Base-by-base conservation (phyloP, 2,113 vertebrate genomes). In the Vicugna pacos region DNA sequence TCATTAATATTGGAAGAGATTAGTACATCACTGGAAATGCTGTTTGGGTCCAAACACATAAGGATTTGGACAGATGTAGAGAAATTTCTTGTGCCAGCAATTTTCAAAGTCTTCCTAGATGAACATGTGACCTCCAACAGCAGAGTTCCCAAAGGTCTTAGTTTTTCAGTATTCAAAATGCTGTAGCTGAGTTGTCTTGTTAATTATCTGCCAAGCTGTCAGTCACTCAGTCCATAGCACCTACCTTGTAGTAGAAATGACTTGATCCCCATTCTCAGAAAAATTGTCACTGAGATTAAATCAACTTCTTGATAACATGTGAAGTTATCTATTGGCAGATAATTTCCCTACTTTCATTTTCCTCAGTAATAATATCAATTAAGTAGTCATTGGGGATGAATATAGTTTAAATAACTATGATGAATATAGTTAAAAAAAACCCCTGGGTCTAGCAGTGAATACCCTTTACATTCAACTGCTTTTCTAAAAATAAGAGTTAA, bases 401-500 rank as follows among this genome's bases (percentile, higher is more conserved):
- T 64, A 24, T 52, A 67, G 26, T 58, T 70, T 83, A 42, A 42
- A 42, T 42, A 42, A 42, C 38, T 42, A 42, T 42, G 30, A 50
- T 64, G 9, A 77, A 64, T 64, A 24, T 52, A 67, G 26, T 58
- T 70, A 42, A 42, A 42, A 42, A 42, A 42, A 42, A 42, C 4
- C 72, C n/a, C 12, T 56, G 11, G 19, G 8, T 19, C 16, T 52
- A 48, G 9, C 2, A 54, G 46, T 67, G 77, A 67, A 58, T 56
- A 84, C 9, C 24, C 15, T 89, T 56, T 22, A 50, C 35, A 26
- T 80, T 50, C 38, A 77, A 50, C 17, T 32, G 7, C 10, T 83
- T 72, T 90, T 93, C 64, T 50, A 92, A 85, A 93, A 96, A 73
- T 73, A 79, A 97, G 0, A 16, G n/a, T 90, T 91, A 72, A 56